Evolutionary conservation across 2,113 vertebrate species (phyloP).

Genomic region (Saccopteryx leptura): DNA sequence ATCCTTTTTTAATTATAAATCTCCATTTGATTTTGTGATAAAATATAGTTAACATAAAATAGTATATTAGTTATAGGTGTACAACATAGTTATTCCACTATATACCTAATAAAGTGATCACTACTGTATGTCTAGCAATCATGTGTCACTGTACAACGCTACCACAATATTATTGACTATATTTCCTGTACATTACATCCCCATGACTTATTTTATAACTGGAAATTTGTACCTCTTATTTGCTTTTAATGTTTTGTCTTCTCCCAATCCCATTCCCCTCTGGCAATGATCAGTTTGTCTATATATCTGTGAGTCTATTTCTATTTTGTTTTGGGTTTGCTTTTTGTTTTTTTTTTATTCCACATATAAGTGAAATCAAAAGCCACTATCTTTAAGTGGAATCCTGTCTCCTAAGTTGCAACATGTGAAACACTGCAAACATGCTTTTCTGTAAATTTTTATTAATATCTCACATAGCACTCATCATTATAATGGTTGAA

Average conservation of each 20-base stretch:
- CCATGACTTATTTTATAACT: background rate
- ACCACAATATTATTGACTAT: background rate
- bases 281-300: background rate
- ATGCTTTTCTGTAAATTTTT: slow-evolving; percentile 11
- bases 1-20: background rate
- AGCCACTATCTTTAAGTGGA: background rate
- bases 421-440: background rate
- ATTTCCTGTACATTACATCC: background rate
- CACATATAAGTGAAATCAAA: background rate
- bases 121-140: background rate
- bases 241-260: background rate
- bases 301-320: background rate
- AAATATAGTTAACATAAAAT: background rate
- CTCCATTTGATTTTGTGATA: background rate
- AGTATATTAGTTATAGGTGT: background rate
- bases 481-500: background rate
- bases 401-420: background rate
- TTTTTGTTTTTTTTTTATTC: background rate
- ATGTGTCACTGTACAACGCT: background rate
- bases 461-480: background rate
- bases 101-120: background rate
- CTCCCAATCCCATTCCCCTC: background rate
- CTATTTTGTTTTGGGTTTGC: background rate
- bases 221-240: background rate
- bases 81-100: background rate